These are phyloP conservation scores for Troglohyphantes excavatus DNA, from an alignment of 2,888 invertebrate genomes.

Conservation along the genomic window DNA sequence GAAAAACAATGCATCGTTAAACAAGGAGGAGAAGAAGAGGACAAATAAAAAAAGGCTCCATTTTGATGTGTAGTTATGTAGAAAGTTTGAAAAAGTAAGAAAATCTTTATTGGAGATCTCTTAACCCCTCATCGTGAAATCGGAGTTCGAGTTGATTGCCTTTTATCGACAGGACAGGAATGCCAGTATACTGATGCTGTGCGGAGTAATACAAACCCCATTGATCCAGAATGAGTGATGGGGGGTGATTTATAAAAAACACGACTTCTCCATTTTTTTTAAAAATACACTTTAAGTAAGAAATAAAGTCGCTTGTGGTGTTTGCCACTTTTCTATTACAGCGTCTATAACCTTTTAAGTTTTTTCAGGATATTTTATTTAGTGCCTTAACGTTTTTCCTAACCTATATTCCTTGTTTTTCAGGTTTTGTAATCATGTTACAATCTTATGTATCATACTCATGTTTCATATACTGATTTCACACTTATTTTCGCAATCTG, in stretches of 20 bases:
- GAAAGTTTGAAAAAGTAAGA: not conserved
- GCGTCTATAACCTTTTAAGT: too few relatives aligned
- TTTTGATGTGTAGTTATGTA: not conserved
- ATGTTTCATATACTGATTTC: too few relatives aligned
- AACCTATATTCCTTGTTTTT: too few relatives aligned
- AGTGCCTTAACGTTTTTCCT: too few relatives aligned
- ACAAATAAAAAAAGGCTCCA: not conserved
- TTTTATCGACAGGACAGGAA: conserved; percentile 48
- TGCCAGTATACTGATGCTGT: not conserved
- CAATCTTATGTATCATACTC: too few relatives aligned
- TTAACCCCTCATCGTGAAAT: conserved; percentile 14
- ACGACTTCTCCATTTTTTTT: too few relatives aligned
- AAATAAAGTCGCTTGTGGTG: too few relatives aligned
- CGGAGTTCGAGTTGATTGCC: conserved; percentile 32
- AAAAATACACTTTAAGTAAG: too few relatives aligned
- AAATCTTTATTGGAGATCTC: conserved; percentile 39
- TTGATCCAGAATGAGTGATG: conserved; percentile 39
- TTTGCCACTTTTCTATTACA: too few relatives aligned
- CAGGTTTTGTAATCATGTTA: too few relatives aligned
- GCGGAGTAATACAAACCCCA: conserved; percentile 17
- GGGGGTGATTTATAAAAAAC: not conserved
- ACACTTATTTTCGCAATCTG: too few relatives aligned
- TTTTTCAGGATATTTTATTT: too few relatives aligned
- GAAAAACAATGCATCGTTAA: not conserved
- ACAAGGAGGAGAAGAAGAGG: not conserved